phyloP scores from a whole-genome alignment of 2,113 vertebrate species.

The Pseudorectes ferrugineus region DNA sequence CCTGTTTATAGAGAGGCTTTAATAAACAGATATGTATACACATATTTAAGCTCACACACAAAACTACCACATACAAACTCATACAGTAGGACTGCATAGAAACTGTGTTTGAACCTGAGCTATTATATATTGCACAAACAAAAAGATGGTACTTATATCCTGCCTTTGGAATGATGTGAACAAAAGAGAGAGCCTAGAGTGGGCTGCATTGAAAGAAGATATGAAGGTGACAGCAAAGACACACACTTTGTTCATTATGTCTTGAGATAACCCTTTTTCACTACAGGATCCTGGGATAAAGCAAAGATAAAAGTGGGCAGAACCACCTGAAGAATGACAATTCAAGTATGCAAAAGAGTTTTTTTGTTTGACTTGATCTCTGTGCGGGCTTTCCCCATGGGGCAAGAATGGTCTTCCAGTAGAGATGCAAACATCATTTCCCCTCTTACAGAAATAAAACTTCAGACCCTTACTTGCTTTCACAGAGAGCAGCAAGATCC shows the following conservation, averaged over 20 bases:
- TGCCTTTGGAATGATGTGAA: not conserved
- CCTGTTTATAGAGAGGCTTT: not conserved
- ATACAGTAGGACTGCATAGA: not conserved
- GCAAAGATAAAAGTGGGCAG: not conserved
- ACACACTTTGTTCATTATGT: accelerated
- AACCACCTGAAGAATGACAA: not conserved
- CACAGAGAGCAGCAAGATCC: not conserved
- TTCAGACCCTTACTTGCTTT: not conserved
- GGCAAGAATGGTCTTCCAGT: not conserved
- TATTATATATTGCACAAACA: not conserved
- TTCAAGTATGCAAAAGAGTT: not conserved
- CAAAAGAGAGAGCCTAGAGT: not conserved
- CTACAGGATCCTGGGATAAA: not conserved
- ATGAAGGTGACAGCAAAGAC: not conserved
- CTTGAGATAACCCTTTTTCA: not conserved
- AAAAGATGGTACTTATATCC: not conserved
- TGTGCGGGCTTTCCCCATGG: not conserved
- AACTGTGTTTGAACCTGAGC: not conserved
- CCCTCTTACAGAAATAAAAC: not conserved
- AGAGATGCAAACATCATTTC: not conserved
- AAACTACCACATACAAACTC: not conserved
- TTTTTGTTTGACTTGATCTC: not conserved
- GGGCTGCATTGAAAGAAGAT: not conserved
- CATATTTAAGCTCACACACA: not conserved
- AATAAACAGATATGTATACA: not conserved